Evolutionary conservation across 1,140 invertebrate genomes (phyloP), one percentile per base, ranked within the genome.

Genomic region (Bombus terrestris): DNA sequence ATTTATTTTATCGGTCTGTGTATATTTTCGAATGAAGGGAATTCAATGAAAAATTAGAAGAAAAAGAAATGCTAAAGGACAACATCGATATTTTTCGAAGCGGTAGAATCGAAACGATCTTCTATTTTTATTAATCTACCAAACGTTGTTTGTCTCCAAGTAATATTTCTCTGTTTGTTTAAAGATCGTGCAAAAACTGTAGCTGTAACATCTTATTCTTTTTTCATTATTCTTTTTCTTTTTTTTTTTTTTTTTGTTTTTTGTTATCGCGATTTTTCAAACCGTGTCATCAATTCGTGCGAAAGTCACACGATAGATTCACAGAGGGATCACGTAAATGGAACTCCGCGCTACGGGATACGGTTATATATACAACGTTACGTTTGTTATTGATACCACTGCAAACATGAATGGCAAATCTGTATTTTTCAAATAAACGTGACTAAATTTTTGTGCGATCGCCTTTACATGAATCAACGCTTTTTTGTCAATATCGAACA

Each of bases 341-440:
- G 81, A 89, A 86, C 85, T 86, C 81, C 47, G 53, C 73, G 88
- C 43, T 8, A 57, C 62, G 28, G 64, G 43, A 43, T 37, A 83
- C 43, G 22, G 37, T 47, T 78, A 25, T 32, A 39, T 35, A 18
- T 77, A 72, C 74, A 57, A 85, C 76, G 85, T 62, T 81, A 72
- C 53, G 53, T 86, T 77, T 18, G 64, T 89, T 83, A 86, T 81
- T 76, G 62, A 43, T 41, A 68, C 75, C n/a, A 57, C 35, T 72
- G 41, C 18, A 73, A 53, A 73, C 71, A 53, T 35, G 71, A 81
- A 85, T 85, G 84, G 59, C 57, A 81, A 57, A 81, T 75, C 35
- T 57, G 37, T 81, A 62, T 85, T 59, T 81, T 71, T 81, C 47
- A n/a, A 75, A 76, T 74, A 57, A 74, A 81, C 43, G 28, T n/a